A percentile compares a stretch with the other conserved stretches of the same genome.
Evolutionary conservation across 2,797 vertebrate genomes (phyloP).

Genomic region (Salmo trutta): DNA sequence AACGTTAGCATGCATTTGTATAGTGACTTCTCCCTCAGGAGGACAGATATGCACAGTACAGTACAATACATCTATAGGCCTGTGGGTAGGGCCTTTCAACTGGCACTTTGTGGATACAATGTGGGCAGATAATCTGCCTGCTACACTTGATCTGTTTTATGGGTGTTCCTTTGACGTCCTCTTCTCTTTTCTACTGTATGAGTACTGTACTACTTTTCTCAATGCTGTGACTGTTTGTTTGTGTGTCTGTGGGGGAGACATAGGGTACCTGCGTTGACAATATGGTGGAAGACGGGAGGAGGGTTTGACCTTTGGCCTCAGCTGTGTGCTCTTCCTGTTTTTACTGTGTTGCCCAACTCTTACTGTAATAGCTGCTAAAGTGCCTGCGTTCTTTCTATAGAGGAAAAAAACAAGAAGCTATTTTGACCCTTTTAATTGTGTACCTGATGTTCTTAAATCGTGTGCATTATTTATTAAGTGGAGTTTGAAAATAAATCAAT

Average conservation of each 20-base stretch:
- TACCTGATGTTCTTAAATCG: conserved; percentile 49
- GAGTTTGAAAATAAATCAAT: conserved; percentile 40
- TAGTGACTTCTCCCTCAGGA: neutral
- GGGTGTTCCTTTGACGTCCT: neutral
- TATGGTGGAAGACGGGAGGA: neutral
- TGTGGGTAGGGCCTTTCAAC: neutral
- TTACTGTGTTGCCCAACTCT: conserved; percentile 67
- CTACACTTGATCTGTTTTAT: neutral
- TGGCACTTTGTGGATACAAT: conserved; percentile 2
- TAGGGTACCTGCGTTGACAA: neutral
- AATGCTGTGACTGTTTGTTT: neutral
- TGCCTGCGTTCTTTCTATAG: conserved; percentile 80
- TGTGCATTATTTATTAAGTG: conserved; percentile 71
- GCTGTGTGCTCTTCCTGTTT: conserved; percentile 25
- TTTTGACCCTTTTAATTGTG: conserved; percentile 53
- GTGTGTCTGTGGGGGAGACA: neutral
- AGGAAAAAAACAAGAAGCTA: conserved; percentile 33
- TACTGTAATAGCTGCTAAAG: conserved; percentile 70
- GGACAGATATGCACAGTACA: neutral
- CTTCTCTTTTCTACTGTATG: neutral
- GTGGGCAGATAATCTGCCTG: neutral
- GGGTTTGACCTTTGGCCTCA: neutral
- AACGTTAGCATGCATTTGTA: conserved; percentile 9
- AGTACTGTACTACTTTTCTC: neutral
- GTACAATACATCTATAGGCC: neutral